These are phyloP conservation scores for Periplaneta americana DNA, from an alignment of 1,140 invertebrate species.

Conservation along the genomic window DNA sequence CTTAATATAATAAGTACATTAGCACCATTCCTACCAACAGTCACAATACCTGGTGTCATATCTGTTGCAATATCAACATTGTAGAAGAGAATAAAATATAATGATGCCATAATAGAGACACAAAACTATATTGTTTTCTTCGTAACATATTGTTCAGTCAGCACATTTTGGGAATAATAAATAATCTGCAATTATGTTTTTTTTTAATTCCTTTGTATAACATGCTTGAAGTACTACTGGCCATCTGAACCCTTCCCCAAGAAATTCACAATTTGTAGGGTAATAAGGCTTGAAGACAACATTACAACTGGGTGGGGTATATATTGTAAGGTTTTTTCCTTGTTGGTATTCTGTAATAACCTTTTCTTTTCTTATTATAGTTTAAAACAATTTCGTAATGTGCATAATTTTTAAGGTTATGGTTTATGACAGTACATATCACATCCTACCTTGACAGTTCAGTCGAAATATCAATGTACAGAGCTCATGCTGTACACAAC, in stretches of 20 bases:
- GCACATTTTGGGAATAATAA: constrained; percentile 6
- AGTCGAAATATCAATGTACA: not conserved
- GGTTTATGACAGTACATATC: not conserved
- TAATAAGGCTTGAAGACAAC: not conserved
- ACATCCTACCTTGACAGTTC: not conserved
- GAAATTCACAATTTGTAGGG: not conserved
- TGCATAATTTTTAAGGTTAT: not conserved
- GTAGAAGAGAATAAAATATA: not conserved
- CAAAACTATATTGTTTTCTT: not conserved
- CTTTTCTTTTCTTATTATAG: not conserved
- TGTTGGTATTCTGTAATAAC: not conserved
- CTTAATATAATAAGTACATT: constrained; percentile 5
- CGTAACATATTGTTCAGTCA: not conserved
- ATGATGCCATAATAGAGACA: not conserved
- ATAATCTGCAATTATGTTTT: not conserved
- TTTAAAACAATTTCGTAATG: not conserved
- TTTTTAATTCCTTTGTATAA: too few species aligned
- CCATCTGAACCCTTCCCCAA: not conserved
- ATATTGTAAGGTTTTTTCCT: not conserved
- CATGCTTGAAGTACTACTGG: constrained; percentile 2
- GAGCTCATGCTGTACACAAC: not conserved
- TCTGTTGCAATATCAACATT: not conserved
- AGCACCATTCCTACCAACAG: constrained; percentile 12
- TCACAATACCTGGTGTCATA: not conserved
- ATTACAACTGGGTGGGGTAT: not conserved